Base-by-base conservation (phyloP, 2,888 invertebrate species). In the Parnassius glacialis region DNA sequence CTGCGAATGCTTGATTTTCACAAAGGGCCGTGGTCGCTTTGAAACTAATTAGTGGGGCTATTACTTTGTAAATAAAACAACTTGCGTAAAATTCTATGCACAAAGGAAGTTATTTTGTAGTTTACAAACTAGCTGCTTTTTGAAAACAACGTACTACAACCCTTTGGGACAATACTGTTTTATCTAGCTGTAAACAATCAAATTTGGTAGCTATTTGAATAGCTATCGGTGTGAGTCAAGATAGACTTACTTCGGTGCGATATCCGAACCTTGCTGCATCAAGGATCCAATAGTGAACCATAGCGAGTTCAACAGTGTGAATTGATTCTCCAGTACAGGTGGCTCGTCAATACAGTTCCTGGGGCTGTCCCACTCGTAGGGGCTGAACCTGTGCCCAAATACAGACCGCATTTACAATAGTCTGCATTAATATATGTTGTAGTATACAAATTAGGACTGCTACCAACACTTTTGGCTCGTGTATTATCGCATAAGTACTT, bases 261-360 rank as follows among this genome's bases (percentile, higher is more conserved):
- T 96, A 93, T 97, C 96, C 89, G 96, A 96, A 92, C 97, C 97
- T 93, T 97, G 97, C 93, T 97, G 97, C 95, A 97, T 96, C 93
- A 97, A 94, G 81, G 96, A 96, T 83, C 96, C 96, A 85, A 97
- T 96, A 90, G 97, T 97, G 93, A 98, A 98, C 98, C 98, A 98
- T 87, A 97, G 94, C 86, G 96, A 96, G 94, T 97, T 97, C 90
- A 96, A 94, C 84, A 97, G 93, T 78, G 96, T 96, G 94, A 97
- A 96, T 92, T 96, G 96, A 93, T 97, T 97, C 93, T 97, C 96
- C 87, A 97, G 92, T 79, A 95, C 95, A 84, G 95, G 96, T 74
- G 96, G 95, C 90, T 96, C 96, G 78, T 95, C 95, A 88, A 95
- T 94, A 93, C 95, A 96, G 82, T 95, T 95, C 93, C 95, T 94